phyloP scores from a whole-genome alignment of 2,797 vertebrate genomes.

The Knipowitschia caucasica region DNA sequence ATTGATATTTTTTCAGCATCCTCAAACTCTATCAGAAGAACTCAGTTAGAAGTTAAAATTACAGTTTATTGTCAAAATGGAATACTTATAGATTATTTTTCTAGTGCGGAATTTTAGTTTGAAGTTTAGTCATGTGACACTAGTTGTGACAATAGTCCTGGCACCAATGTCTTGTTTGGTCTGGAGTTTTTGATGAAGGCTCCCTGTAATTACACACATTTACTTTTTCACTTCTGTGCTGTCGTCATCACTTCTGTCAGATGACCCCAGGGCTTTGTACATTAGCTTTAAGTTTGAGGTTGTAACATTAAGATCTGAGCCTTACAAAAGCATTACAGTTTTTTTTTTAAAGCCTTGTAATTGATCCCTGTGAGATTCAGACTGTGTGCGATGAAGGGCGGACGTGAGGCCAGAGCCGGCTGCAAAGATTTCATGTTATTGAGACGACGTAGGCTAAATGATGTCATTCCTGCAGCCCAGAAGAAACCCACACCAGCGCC shows the following conservation, averaged over 20 bases:
- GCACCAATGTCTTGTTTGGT: too few relatives aligned
- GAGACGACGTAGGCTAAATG: constrained; percentile 13
- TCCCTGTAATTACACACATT: too few relatives aligned
- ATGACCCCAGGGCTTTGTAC: constrained; percentile 3
- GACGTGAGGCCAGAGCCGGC: constrained; percentile 22
- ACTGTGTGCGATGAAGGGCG: constrained; percentile 9
- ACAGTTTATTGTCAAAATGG: too few relatives aligned
- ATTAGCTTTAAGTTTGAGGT: constrained; percentile 29
- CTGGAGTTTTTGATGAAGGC: too few relatives aligned
- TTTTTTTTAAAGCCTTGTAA: constrained; percentile 46
- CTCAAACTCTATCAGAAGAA: too few relatives aligned
- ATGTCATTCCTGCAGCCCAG: constrained; percentile 9
- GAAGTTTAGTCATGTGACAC: too few relatives aligned
- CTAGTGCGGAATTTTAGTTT: too few relatives aligned
- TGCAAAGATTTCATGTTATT: constrained; percentile 6
- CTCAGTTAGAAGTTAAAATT: too few relatives aligned
- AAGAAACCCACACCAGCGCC: neutral
- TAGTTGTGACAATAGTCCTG: too few relatives aligned
- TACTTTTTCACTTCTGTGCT: neutral
- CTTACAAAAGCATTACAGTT: constrained; percentile 31
- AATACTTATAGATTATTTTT: too few relatives aligned
- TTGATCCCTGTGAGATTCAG: constrained; percentile 54
- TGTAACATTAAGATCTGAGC: constrained; percentile 22
- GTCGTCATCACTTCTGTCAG: neutral
- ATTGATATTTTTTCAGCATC: too few relatives aligned